Conservation (phyloP, 2,113 vertebrate genomes). For the Lipophrys pholis region DNA sequence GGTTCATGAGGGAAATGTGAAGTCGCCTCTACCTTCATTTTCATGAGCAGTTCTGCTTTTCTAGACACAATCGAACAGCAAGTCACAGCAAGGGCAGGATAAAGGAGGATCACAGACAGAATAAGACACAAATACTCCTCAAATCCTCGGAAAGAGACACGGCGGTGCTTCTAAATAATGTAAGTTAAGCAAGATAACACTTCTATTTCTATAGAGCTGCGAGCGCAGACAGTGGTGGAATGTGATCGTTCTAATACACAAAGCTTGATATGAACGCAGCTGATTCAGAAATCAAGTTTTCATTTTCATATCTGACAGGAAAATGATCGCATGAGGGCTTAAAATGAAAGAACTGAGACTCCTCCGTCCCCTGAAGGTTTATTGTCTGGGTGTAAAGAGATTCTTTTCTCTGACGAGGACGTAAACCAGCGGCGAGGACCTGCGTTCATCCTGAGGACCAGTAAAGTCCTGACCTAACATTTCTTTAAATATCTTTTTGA, state of each 20-base stretch:
- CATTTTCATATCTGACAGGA: no score
- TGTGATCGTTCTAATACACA: conserved; percentile 13
- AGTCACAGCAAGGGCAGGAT: conserved; percentile 9
- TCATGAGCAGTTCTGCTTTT: background rate
- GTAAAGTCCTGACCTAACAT: no score
- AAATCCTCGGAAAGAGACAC: conserved; percentile 21
- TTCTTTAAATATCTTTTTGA: no score
- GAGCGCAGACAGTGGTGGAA: conserved; percentile 6
- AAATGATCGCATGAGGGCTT: no score
- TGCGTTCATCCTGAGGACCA: no score
- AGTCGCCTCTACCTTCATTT: conserved; percentile 36
- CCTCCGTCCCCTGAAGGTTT: no score
- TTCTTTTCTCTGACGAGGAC: no score
- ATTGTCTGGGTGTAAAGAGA: no score
- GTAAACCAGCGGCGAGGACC: no score
- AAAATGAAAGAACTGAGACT: no score
- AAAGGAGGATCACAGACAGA: conserved; percentile 41
- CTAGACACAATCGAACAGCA: background rate
- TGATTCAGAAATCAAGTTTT: no score
- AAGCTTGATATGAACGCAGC: background rate
- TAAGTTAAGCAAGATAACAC: conserved; percentile 34
- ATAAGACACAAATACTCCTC: conserved; percentile 38
- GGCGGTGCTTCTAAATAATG: conserved; percentile 30
- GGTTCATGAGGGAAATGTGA: background rate
- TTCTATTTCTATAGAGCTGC: conserved; percentile 22